A percentile compares a stretch with the other conserved stretches of the same genome.
phyloP scores from a whole-genome alignment of 2,113 vertebrate species.

The Melanerpes formicivorus region DNA sequence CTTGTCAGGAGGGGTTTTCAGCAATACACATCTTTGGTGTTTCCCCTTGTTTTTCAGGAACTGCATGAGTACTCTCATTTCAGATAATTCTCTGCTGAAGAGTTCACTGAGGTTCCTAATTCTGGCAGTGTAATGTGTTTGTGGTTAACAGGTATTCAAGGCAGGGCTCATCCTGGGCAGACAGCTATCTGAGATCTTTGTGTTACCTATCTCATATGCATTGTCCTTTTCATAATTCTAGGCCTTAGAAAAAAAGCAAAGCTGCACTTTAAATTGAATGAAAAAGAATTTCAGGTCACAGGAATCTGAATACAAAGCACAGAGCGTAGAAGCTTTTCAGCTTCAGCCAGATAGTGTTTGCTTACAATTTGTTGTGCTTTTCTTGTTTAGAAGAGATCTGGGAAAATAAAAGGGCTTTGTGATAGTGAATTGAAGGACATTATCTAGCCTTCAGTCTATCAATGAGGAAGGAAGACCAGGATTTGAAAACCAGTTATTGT shows the following conservation, averaged over 20 bases:
- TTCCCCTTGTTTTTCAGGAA: background rate
- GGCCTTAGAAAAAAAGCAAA: background rate
- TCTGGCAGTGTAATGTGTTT: background rate
- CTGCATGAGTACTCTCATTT: background rate
- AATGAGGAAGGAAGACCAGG: background rate
- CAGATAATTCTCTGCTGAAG: background rate
- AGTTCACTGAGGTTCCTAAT: background rate
- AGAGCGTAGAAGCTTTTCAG: background rate
- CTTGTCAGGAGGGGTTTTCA: background rate
- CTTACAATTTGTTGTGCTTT: background rate
- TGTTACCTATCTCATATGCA: background rate
- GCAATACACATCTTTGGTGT: background rate
- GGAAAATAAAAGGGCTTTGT: background rate
- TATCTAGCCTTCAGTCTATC: background rate
- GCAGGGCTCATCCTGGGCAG: background rate
- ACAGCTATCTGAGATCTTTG: background rate
- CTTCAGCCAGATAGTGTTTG: background rate
- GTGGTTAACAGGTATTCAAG: background rate
- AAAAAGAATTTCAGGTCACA: background rate
- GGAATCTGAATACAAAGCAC: background rate
- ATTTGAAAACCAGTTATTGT: background rate
- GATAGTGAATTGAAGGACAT: background rate
- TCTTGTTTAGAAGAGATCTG: background rate
- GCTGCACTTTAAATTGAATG: background rate
- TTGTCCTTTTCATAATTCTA: background rate